Evolutionary conservation across 2,797 vertebrate genomes (phyloP).

Genomic region (Falco columbarius): DNA sequence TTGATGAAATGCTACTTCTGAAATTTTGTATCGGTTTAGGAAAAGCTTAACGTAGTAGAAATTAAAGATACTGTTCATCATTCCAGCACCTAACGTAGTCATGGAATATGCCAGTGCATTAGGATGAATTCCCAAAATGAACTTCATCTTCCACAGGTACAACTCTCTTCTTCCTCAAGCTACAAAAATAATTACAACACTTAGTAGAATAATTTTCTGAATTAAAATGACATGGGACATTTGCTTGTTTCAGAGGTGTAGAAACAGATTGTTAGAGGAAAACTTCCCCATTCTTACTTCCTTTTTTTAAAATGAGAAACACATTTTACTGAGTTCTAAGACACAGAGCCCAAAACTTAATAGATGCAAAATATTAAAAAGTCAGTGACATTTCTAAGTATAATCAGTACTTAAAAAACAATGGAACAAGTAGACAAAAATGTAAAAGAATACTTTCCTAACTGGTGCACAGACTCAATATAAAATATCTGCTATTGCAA

Average conservation of each 20-base stretch:
- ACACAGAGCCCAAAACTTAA: not conserved
- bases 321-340: not conserved
- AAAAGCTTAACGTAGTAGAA: constrained; percentile 96
- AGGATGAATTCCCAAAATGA: constrained; percentile 71
- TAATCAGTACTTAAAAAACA: not conserved
- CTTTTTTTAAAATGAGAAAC: not conserved
- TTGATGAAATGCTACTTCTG: constrained; percentile 87
- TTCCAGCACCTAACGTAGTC: constrained; percentile 87
- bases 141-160: constrained; percentile 54
- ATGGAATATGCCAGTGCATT: constrained; percentile 86
- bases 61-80: constrained; percentile 92
- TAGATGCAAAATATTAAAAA: not conserved
- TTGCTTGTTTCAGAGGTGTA: not conserved
- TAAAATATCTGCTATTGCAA: not conserved
- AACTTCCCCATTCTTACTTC: not conserved
- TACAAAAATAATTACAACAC: constrained; percentile 7
- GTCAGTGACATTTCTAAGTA: not conserved
- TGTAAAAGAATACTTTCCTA: not conserved
- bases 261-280: not conserved
- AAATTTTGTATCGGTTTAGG: constrained; percentile 86
- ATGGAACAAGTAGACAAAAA: not conserved
- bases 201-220: not conserved
- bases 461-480: not conserved
- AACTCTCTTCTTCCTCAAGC: constrained; percentile 52
- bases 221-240: not conserved